These are phyloP conservation scores for Tonatia bakeri DNA, from an alignment of 2,113 vertebrate species.

Conservation along the genomic window DNA sequence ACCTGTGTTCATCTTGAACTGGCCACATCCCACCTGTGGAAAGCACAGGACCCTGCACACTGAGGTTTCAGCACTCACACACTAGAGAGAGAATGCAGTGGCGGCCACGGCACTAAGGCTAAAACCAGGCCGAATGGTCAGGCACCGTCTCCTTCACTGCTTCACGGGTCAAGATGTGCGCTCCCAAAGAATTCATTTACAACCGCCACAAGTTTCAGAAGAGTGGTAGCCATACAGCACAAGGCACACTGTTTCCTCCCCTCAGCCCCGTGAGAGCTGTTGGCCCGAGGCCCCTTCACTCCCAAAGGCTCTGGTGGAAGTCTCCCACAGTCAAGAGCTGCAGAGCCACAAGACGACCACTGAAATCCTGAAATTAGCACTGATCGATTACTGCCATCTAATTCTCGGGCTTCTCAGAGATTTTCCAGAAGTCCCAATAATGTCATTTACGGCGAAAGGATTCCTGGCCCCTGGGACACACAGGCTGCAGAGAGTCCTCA, in stretches of 20 bases:
- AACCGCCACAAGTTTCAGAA: not conserved
- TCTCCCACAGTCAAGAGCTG: not conserved
- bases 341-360: not conserved
- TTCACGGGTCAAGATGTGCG: not conserved
- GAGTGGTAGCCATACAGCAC: not conserved
- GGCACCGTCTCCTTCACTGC: not conserved
- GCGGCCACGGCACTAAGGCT: not conserved
- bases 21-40: not conserved
- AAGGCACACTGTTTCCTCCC: not conserved
- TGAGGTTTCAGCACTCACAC: not conserved
- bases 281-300: no score
- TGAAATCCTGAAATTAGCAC: not conserved
- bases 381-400: not conserved
- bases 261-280: not conserved
- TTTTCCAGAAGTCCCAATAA: not conserved
- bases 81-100: not conserved
- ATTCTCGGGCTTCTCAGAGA: not conserved
- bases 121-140: not conserved
- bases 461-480: no score
- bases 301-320: no score
- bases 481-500: not conserved
- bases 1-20: not conserved
- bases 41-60: not conserved
- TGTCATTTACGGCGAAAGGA: not conserved
- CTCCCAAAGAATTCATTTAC: not conserved